Base-by-base conservation (phyloP, 2,888 invertebrate species). In the Lasioglossum marginatum region DNA sequence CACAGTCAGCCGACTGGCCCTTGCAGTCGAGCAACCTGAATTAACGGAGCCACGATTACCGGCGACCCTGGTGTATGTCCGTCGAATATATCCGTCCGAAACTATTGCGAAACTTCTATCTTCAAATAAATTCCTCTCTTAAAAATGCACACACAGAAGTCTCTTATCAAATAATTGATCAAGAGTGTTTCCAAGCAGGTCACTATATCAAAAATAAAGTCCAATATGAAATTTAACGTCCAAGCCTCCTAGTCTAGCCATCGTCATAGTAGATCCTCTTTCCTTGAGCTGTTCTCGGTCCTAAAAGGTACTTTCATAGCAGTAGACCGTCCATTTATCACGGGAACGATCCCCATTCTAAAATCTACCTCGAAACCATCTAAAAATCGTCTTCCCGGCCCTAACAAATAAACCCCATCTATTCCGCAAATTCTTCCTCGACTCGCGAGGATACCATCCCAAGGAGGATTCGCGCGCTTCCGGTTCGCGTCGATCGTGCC, bases 11-110 rank as follows among this genome's bases (percentile, higher is more conserved):
- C 85, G 88, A 74, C 81, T 83, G 85, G 77, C 84, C 83, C 87
- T 91, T 90, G 87, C 85, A 88, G 52, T 79, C 87, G 81, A 87
- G 80, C 86, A 82, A 90, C 83, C 76, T 85, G 88, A 91, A 91
- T 91, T 91, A 89, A 85, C 83, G 75, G 68, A 86, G 77, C 73
- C 82, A 63, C 84, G 81, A 87, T 88, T 88, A 82, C 52, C 52
- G 52, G 45, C 48, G 78, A 83, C 71, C 79, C 71, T 37, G 57
- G 66, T 73, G 52, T 16, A 27, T 14, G 23, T 52, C 19, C 31
- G 75, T 52, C 72, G 43, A 71, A 72, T 57, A 74, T 80, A 77
- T 34, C 57, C 12, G 68, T 73, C 60, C 80, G 78, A 48, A 66
- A 63, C 81, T 80, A 52, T 80, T 79, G 68, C 48, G 3, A 52